These are phyloP conservation scores for Hydrocynus forskahlii DNA, from an alignment of 2,797 vertebrate species.

Conservation along the genomic window DNA sequence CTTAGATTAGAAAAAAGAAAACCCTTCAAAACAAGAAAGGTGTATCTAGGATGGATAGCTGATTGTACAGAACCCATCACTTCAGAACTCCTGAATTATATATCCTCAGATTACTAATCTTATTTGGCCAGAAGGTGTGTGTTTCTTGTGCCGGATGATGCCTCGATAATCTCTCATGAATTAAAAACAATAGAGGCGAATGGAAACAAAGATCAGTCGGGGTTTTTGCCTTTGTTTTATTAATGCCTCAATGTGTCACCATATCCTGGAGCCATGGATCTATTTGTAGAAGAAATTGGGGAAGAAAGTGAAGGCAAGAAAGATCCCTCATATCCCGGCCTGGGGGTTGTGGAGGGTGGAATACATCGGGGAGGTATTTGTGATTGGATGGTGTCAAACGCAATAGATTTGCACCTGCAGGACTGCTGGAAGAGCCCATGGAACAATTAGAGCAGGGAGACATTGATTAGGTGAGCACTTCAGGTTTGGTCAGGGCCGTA, in stretches of 20 bases:
- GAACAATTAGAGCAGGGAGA: conserved; percentile 77
- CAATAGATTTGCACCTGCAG: conserved; percentile 64
- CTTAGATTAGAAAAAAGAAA: conserved; percentile 72
- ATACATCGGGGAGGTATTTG: conserved; percentile 38
- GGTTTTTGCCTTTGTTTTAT: conserved; percentile 67
- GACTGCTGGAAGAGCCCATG: conserved; percentile 73
- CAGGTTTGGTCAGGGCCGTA: conserved; percentile 70
- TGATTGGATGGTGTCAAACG: conserved; percentile 64
- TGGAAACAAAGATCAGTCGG: conserved; percentile 56
- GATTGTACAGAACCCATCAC: conserved; percentile 68
- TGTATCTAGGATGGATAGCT: conserved; percentile 68
- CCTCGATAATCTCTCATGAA: conserved; percentile 84
- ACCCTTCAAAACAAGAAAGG: conserved; percentile 70
- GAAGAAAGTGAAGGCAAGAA: conserved; percentile 54
- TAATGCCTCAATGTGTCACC: conserved; percentile 74
- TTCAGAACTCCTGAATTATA: conserved; percentile 79
- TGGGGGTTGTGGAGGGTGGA: conserved; percentile 27
- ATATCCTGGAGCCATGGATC: conserved; percentile 66
- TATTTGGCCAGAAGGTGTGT: conserved; percentile 72
- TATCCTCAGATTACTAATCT: conserved; percentile 75
- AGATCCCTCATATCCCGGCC: conserved; percentile 50
- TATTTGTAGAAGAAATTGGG: conserved; percentile 63
- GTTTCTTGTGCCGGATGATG: conserved; percentile 69
- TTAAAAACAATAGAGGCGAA: conserved; percentile 81
- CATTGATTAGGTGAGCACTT: conserved; percentile 79